Evolutionary conservation across 2,888 invertebrate genomes (phyloP).

Genomic region (Lepidochrysops patricia): DNA sequence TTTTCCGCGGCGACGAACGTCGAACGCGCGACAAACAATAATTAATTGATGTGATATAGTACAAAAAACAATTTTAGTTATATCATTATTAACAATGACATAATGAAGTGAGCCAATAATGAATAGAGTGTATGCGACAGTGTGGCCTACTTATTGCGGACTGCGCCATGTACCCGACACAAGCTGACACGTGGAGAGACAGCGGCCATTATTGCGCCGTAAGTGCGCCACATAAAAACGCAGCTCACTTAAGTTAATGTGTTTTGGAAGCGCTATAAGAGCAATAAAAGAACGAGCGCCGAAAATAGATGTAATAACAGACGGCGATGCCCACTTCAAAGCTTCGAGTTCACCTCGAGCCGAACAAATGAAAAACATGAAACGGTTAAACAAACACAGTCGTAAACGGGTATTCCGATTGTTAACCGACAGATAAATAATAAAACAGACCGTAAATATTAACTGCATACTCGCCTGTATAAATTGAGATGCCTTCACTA

Average conservation of each 20-base stretch:
- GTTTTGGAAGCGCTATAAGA: slow-evolving; percentile 32
- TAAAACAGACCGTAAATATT: slow-evolving; percentile 20
- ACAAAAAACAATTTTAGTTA: too few relatives aligned
- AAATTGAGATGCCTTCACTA: not conserved
- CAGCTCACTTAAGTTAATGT: slow-evolving; percentile 29
- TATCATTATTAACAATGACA: too few relatives aligned
- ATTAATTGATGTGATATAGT: too few relatives aligned
- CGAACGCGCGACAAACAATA: too few relatives aligned
- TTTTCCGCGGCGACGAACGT: too few relatives aligned
- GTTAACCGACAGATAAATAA: slow-evolving; percentile 16
- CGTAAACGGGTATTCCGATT: slow-evolving; percentile 15
- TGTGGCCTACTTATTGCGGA: not conserved
- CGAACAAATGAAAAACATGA: slow-evolving; percentile 32
- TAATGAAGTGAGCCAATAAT: too few relatives aligned
- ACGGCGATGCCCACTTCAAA: slow-evolving; percentile 39
- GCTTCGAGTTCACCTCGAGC: slow-evolving; percentile 40
- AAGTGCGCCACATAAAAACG: slow-evolving; percentile 24
- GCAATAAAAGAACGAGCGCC: slow-evolving; percentile 31
- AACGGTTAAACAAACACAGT: slow-evolving; percentile 23
- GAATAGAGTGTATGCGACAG: not conserved
- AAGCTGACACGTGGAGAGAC: slow-evolving; percentile 8
- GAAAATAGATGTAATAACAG: slow-evolving; percentile 42
- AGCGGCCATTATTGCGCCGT: slow-evolving; percentile 16
- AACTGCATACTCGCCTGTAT: not conserved
- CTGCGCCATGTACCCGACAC: not conserved